Evolutionary conservation across 2,888 invertebrate species (phyloP), one percentile per base, ranked within the genome.

Genomic region (Yponomeuta plumbellus): DNA sequence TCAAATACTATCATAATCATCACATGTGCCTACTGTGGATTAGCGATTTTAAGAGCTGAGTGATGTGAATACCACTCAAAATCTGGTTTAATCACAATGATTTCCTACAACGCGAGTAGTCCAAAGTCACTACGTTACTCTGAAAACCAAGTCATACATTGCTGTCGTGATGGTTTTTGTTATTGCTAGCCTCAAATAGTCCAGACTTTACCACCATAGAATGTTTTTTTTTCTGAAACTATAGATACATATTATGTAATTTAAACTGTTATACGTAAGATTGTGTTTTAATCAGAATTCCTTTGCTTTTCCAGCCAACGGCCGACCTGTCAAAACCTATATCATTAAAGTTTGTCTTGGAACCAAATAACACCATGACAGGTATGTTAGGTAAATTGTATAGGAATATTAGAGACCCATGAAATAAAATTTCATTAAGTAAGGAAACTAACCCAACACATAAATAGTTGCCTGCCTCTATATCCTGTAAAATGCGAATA

Each of bases 291-390:
- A 57, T 57, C 11, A 34, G 22, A 13, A 23, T 13, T 61, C 22
- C 1, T 58, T 64, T 66, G n/a, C 40, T 2, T 67, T 86, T 84
- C 62, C 81, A 90, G 89, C 79, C 80, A 1, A 80, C 80, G 40
- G 84, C 86, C 1, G 87, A 90, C 69, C 76, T 89, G 23, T 83
- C 86, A 3, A 85, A 80, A 62, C 90, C 90, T 26, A 86, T 90
- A 67, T 71, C 76, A 21, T 73, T 90, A 61, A 76, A 75, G 52
- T 82, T 86, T 67, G 75, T 79, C 63, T 70, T 88, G 57, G 73
- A 79, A 65, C 77, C 79, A 6, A 71, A 74, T 8, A 78, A 80
- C 63, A 21, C 73, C 3, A 73, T 78, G 69, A 73, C 76, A 74
- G 80, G 86, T 87, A 75, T 11, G 34, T 62, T 26, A 74, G 71